Evolutionary conservation across 1,140 invertebrate species (phyloP), one percentile per base, ranked within the genome.

Genomic region (Ditylenchus dipsaci): DNA sequence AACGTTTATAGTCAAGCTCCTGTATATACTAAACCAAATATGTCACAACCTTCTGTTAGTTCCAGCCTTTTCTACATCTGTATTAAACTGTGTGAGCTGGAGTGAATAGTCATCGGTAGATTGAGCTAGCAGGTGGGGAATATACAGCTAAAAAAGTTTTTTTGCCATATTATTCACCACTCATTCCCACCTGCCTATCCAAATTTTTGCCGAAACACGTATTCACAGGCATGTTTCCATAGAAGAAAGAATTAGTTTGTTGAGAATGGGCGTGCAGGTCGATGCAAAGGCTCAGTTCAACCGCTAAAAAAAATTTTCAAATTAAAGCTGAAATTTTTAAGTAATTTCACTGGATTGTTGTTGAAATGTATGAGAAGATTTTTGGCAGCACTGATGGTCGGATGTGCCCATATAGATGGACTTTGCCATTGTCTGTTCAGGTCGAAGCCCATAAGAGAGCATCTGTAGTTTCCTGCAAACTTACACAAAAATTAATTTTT

Each of bases 151-250:
- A n/a, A n/a, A n/a, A n/a, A n/a, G n/a, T n/a, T n/a, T n/a, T n/a
- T n/a, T n/a, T n/a, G n/a, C n/a, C n/a, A n/a, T n/a, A n/a, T n/a
- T n/a, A n/a, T n/a, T n/a, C n/a, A n/a, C n/a, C n/a, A n/a, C n/a
- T n/a, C n/a, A n/a, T n/a, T n/a, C n/a, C n/a, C n/a, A n/a, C n/a
- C n/a, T n/a, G n/a, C n/a, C n/a, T n/a, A n/a, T n/a, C n/a, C n/a
- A n/a, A n/a, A n/a, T n/a, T 91, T 38, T 90, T 85, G 80, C 92
- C 90, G 78, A 90, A 90, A 79, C 90, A 88, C 83, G 91, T 91
- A 8, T 92, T 91, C 82, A 97, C 92, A 73, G 63, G 96, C 0
- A 91, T 90, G 84, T 95, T 97, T 8, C 95, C 95, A 80, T 94
- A 93, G 69, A 97, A 89, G 84, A 97, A 97, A 43, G 91, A 89